These are phyloP conservation scores for Hydrolagus affinis DNA, from an alignment of 2,113 vertebrate species.

Conservation along the genomic window DNA sequence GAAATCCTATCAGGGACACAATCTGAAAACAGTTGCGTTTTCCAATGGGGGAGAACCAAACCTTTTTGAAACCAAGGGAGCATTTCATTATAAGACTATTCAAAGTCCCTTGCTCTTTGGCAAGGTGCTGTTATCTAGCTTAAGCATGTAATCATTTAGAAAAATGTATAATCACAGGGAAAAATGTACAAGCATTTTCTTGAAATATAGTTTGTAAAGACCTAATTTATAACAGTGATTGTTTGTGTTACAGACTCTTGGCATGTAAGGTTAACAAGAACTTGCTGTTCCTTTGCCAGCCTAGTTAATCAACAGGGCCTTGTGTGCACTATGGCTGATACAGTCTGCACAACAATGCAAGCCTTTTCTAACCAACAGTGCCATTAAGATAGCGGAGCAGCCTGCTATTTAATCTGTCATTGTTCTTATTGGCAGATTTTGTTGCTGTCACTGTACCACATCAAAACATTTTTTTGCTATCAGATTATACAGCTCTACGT, in stretches of 20 bases:
- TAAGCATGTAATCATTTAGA: conserved; percentile 78
- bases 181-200: conserved; percentile 66
- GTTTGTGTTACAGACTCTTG: conserved; percentile 49
- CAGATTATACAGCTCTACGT: conserved; percentile 34
- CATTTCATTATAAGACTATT: conserved; percentile 59
- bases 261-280: conserved; percentile 49
- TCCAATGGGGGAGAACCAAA: conserved; percentile 56
- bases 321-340: conserved; percentile 40
- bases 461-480: conserved; percentile 42
- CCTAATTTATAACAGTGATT: conserved; percentile 55
- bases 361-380: conserved; percentile 39
- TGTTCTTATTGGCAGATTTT: conserved; percentile 42
- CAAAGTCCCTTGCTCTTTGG: conserved; percentile 54
- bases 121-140: conserved; percentile 74
- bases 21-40: conserved; percentile 60
- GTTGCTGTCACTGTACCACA: conserved; percentile 41
- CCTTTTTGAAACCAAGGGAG: conserved; percentile 41
- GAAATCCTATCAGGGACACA: conserved; percentile 53
- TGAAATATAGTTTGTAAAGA: conserved; percentile 58
- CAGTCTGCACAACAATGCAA: conserved; percentile 40
- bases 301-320: conserved; percentile 47
- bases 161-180: conserved; percentile 72
- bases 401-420: conserved; percentile 43
- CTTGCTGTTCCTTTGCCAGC: conserved; percentile 49
- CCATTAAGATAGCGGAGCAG: conserved; percentile 38